These are phyloP conservation scores for Scaptomyza montana DNA, from an alignment of 1,140 invertebrate genomes.

Conservation along the genomic window DNA sequence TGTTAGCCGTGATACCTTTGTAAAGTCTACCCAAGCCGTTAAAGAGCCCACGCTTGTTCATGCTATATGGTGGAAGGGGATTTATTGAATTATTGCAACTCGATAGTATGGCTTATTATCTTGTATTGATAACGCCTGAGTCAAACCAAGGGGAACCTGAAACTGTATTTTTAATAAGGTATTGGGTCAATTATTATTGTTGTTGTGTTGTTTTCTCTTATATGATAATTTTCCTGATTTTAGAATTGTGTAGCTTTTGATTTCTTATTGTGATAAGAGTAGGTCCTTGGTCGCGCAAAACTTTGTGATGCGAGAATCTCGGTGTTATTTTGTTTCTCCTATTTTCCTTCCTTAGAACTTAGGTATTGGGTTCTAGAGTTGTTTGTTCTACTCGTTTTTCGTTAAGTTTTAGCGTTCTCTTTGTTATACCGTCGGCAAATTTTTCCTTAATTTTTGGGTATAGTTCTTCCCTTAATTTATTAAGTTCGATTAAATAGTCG, in stretches of 20 bases:
- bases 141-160: too few species aligned
- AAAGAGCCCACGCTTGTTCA: neutral
- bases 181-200: neutral
- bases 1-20: neutral
- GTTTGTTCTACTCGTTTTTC: neutral
- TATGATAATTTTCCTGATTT: neutral
- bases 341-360: slow-evolving; percentile 3
- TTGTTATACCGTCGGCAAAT: neutral
- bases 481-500: neutral
- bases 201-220: neutral
- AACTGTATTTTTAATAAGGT: too few species aligned
- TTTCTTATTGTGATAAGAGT: neutral
- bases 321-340: slow-evolving; percentile 6
- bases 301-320: neutral
- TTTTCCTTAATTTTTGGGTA: neutral
- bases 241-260: neutral
- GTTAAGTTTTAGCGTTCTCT: slow-evolving; percentile 2
- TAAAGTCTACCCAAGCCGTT: neutral
- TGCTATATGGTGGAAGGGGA: neutral
- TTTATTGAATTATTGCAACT: neutral
- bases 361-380: neutral
- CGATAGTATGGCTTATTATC: neutral
- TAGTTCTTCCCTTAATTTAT: neutral
- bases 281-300: neutral
- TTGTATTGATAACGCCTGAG: too few species aligned